Conservation (phyloP, 2,888 invertebrate species). For the Pedicia rivosa region DNA sequence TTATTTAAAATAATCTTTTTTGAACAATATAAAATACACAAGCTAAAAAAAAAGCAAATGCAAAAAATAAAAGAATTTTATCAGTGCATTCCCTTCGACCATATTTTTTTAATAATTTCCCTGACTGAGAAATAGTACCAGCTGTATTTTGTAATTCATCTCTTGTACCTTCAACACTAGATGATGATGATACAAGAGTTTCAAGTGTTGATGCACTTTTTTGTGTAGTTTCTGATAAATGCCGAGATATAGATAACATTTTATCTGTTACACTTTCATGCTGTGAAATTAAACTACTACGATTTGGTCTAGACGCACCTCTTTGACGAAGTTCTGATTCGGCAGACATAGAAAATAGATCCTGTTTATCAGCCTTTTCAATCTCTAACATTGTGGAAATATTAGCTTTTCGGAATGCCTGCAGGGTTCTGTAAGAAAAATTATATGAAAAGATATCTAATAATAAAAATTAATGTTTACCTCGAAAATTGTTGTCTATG, state of each 20-base stretch:
- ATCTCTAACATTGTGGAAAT: conserved; percentile 61
- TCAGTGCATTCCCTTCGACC: conserved; percentile 90
- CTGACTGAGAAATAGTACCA: conserved; percentile 74
- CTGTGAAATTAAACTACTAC: conserved; percentile 36
- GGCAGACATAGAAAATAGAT: conserved; percentile 40
- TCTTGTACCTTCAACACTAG: conserved; percentile 55
- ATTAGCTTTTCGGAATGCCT: conserved; percentile 67
- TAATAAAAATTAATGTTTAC: conserved; percentile 23
- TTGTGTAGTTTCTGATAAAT: conserved; percentile 73
- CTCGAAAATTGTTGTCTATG: conserved; percentile 54
- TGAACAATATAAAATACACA: conserved; percentile 88
- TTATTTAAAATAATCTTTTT: conserved; percentile 59
- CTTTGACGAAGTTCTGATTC: conserved; percentile 44
- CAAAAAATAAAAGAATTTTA: conserved; percentile 75
- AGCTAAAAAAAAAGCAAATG: conserved; percentile 74
- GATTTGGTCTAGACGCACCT: conserved; percentile 27
- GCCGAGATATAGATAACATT: conserved; percentile 66
- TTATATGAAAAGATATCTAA: not conserved
- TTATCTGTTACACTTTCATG: conserved; percentile 64
- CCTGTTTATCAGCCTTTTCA: conserved; percentile 57
- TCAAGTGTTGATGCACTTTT: conserved; percentile 76
- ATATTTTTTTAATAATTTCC: conserved; percentile 85
- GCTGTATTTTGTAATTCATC: conserved; percentile 75
- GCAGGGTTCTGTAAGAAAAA: conserved; percentile 38
- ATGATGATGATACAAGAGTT: conserved; percentile 52